These are phyloP conservation scores for Onthophagus sagittarius DNA, from an alignment of 2,888 invertebrate genomes.

Conservation along the genomic window DNA sequence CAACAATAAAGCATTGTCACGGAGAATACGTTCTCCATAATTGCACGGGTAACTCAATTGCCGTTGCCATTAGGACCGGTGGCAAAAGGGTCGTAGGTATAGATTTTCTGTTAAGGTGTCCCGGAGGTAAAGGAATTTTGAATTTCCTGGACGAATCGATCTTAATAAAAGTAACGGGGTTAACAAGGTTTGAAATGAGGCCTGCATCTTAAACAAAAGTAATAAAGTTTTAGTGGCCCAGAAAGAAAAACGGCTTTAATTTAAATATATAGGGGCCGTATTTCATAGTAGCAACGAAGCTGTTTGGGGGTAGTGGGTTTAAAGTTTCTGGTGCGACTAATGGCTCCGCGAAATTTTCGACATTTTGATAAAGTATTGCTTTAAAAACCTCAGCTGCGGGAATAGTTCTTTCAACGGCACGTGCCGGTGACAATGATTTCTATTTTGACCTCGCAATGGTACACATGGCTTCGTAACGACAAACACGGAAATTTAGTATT, in stretches of 20 bases:
- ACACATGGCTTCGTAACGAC: not conserved
- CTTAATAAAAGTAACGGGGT: not conserved
- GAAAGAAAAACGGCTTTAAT: not conserved
- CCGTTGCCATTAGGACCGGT: conserved; percentile 5
- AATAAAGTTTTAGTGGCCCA: not conserved
- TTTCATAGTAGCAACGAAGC: conserved; percentile 2
- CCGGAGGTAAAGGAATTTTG: not conserved
- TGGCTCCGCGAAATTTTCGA: conserved; percentile 7
- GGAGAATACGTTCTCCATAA: conserved; percentile 1
- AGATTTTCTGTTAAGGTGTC: not conserved
- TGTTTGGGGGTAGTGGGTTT: conserved; percentile 7
- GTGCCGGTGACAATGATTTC: conserved; percentile 19
- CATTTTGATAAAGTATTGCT: conserved; percentile 9
- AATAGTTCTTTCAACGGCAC: conserved; percentile 14
- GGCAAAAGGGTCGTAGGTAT: not conserved
- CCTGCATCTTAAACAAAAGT: not conserved
- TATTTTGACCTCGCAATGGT: conserved; percentile 14
- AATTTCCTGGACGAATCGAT: not conserved
- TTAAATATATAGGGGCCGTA: conserved; percentile 10
- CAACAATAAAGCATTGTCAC: conserved; percentile 6
- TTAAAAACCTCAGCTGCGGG: conserved; percentile 8
- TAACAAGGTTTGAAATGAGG: not conserved
- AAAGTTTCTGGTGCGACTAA: conserved; percentile 5
- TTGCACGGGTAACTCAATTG: conserved; percentile 8
- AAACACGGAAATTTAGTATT: not conserved